Conservation (phyloP, 2,888 invertebrate genomes). For the Calameuta idolon region DNA sequence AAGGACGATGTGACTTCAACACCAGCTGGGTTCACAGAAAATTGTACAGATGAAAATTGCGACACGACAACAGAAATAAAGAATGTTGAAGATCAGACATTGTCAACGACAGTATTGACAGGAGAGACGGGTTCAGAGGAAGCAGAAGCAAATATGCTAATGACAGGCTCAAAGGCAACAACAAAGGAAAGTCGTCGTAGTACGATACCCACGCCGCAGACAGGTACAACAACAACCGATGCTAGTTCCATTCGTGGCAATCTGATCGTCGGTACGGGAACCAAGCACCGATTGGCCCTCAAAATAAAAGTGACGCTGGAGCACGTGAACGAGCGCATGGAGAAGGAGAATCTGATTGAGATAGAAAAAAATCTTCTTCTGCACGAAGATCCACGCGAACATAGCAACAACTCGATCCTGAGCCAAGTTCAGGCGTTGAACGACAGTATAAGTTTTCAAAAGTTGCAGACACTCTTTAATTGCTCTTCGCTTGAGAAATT, state of each 20-base stretch:
- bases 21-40: no score
- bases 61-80: no score
- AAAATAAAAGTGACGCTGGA: constrained; percentile 41
- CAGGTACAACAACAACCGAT: constrained; percentile 3
- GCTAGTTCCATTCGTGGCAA: not conserved
- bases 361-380: constrained; percentile 38
- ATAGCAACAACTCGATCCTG: constrained; percentile 30
- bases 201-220: constrained; percentile 10
- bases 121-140: not conserved
- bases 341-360: constrained; percentile 35
- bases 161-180: constrained; percentile 2
- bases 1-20: no score
- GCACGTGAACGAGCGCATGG: constrained; percentile 34
- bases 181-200: constrained; percentile 23
- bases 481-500: constrained; percentile 23
- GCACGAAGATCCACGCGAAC: constrained; percentile 26
- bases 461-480: constrained; percentile 37
- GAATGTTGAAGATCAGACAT: no score
- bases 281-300: constrained; percentile 27
- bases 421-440: constrained; percentile 35
- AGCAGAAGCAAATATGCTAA: no score
- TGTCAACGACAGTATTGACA: not conserved
- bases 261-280: not conserved
- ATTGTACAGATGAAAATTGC: no score
- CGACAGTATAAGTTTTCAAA: constrained; percentile 33